Conservation (phyloP, 2,888 invertebrate species). For the Platycnemis pennipes region DNA sequence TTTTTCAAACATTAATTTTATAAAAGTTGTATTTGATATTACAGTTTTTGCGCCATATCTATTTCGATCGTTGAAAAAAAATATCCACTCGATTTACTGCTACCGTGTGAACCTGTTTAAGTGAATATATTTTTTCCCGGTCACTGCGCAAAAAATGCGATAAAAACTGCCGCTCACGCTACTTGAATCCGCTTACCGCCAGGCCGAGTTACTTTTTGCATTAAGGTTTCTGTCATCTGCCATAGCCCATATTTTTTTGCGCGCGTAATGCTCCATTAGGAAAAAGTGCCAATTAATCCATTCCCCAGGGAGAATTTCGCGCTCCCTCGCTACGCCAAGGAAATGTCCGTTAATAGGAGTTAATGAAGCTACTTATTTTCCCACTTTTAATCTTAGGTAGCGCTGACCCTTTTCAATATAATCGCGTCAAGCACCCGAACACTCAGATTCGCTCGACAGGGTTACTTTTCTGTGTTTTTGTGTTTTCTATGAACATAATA, state of each 20-base stretch:
- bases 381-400: neutral
- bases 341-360: neutral
- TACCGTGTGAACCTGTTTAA: too few species aligned
- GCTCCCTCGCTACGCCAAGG: neutral
- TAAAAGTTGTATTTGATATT: too few species aligned
- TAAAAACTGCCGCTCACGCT: neutral
- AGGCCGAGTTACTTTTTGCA: too few species aligned
- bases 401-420: neutral
- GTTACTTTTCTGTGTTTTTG: too few species aligned
- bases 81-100: too few species aligned
- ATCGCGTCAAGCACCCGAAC: neutral
- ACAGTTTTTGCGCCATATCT: too few species aligned
- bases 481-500: too few species aligned
- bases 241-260: neutral
- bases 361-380: neutral
- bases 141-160: neutral
- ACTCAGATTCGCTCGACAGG: too few species aligned
- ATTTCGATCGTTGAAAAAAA: too few species aligned
- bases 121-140: too few species aligned
- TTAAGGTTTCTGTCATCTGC: neutral
- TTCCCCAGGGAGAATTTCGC: neutral
- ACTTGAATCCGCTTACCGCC: too few species aligned
- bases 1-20: too few species aligned
- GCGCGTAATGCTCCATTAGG: neutral
- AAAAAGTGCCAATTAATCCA: neutral